Base-by-base conservation (phyloP, 1,140 invertebrate genomes). In the Andrena cerasifolii region DNA sequence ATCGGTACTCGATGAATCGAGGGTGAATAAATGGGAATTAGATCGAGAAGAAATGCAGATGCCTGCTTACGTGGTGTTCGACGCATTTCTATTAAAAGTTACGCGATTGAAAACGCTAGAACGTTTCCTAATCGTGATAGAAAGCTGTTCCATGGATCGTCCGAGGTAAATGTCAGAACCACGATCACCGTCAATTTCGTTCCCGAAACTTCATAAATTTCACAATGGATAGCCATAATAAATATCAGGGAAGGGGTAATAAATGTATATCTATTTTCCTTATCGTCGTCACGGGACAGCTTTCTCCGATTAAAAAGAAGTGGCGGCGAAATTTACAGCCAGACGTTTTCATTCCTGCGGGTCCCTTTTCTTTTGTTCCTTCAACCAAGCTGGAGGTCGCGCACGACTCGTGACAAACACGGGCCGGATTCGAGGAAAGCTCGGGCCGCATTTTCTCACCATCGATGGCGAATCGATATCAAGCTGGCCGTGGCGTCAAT, bases 391-490 rank as follows among this genome's bases (percentile, higher is more conserved):
- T 10, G 18, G 6, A 2, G 14, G 0, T 18, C n/a, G 16, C n/a
- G 1, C 16, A 26, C n/a, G n/a, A n/a, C n/a, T n/a, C n/a, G n/a
- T n/a, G 47, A n/a, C 47, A 74, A 14, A 59, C 53, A 54, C 12
- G n/a, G n/a, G 2, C 21, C 6, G 18, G 10, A 40, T 62, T 62
- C 56, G 66, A 53, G 66, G 47, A 75, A 75, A 75, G 53, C 31
- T 12, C 28, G 28, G 3, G 58, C 10, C 10, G 47, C 24, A 43
- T 58, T 68, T 74, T 40, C 73, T 68, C 40, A 53, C 53, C 71
- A 24, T 47, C 73, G 73, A 75, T 14, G 62, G 73, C 53, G 28
- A 58, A 47, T 58, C 73, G 73, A 68, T 75, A 75, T 58, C 63
- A 3, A 26, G 14, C 16, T 47, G 73, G 40, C 62, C 73, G 53